phyloP scores from a whole-genome alignment of 2,888 invertebrate genomes.

The Caradrina clavipalpis region DNA sequence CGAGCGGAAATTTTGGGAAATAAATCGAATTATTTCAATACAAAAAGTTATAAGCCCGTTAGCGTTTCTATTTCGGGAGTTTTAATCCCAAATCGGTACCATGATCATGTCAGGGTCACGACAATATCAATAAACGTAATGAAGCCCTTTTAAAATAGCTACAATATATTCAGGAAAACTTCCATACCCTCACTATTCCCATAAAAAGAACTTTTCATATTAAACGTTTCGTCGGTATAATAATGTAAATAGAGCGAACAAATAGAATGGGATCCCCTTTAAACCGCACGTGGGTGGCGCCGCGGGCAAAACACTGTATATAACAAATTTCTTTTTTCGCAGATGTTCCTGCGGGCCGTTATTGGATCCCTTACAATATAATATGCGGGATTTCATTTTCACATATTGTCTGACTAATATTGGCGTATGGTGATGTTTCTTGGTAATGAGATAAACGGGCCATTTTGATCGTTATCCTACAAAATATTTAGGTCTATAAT shows the following conservation, averaged over 20 bases:
- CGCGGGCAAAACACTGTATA: conserved; percentile 44
- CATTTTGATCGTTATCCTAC: conserved; percentile 10
- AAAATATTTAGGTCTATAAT: conserved; percentile 25
- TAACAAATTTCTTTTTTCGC: conserved; percentile 84
- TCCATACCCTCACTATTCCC: neutral
- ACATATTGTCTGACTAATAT: conserved; percentile 78
- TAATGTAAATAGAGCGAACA: conserved; percentile 20
- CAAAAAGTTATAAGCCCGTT: neutral
- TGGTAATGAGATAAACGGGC: conserved; percentile 54
- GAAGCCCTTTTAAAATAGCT: neutral
- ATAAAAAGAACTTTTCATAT: conserved; percentile 15
- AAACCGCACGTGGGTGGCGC: conserved; percentile 41
- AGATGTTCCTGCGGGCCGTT: conserved; percentile 82
- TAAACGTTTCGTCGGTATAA: conserved; percentile 8
- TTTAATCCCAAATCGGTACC: too few species aligned
- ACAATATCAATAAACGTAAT: too few species aligned
- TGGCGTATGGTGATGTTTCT: conserved; percentile 64
- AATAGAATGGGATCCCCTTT: conserved; percentile 38
- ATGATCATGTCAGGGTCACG: too few species aligned
- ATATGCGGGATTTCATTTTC: conserved; percentile 84
- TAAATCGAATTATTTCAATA: neutral
- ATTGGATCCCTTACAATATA: conserved; percentile 86
- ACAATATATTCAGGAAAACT: neutral
- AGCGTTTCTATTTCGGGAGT: neutral
- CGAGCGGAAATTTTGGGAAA: too few species aligned